Evolutionary conservation across 1,140 invertebrate species (phyloP).

Genomic region (Brachionus sp.): DNA sequence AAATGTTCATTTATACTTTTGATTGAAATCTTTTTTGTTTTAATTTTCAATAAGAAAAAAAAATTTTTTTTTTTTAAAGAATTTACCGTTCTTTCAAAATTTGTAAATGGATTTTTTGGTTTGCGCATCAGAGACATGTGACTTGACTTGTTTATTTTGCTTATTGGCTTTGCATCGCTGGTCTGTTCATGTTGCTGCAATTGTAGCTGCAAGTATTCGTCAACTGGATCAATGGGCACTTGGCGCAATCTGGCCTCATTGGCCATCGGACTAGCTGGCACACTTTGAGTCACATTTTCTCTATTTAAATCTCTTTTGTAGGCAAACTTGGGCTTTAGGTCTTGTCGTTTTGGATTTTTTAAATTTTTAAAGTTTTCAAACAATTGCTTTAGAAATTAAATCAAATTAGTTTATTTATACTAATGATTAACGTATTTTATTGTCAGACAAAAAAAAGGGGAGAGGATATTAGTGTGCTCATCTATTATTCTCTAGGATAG

Average conservation of each 20-base stretch:
- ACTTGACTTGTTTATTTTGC: neutral
- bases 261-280: neutral
- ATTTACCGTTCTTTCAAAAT: conserved; percentile 3
- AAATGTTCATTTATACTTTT: conserved; percentile 8
- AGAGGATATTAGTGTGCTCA: too few species aligned
- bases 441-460: too few species aligned
- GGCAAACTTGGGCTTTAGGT: neutral
- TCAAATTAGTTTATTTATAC: neutral
- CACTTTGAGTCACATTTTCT: neutral
- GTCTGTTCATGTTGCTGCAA: neutral
- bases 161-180: neutral
- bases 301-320: neutral
- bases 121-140: neutral
- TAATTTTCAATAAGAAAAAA: neutral
- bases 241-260: neutral
- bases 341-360: neutral
- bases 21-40: neutral
- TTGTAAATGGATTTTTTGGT: conserved; percentile 14
- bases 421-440: too few species aligned
- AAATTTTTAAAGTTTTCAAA: neutral
- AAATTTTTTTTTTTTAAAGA: neutral
- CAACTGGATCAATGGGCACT: neutral
- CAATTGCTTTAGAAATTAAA: neutral
- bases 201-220: conserved; percentile 27
- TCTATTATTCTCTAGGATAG: too few species aligned